phyloP scores from a whole-genome alignment of 2,113 vertebrate species.

The Penelope pileata region DNA sequence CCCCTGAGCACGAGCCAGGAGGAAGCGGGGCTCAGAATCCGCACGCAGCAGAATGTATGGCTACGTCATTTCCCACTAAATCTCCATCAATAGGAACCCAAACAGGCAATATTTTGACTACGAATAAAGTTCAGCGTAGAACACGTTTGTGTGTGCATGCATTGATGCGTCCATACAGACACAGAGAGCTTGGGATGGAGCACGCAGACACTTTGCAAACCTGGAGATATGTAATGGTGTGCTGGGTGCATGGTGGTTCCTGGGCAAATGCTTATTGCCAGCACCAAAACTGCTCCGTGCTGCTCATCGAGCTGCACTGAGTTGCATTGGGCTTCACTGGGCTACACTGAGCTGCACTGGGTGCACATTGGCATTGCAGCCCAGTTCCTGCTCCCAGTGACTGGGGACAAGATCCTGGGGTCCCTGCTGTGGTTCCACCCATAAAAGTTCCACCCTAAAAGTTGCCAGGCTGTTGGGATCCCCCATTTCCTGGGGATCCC shows the following conservation, averaged over 20 bases:
- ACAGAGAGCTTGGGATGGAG: not conserved
- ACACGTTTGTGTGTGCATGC: accelerated
- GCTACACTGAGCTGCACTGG: not conserved
- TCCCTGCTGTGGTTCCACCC: not conserved
- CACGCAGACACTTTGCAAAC: accelerated
- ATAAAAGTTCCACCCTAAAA: no score
- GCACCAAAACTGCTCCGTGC: accelerated
- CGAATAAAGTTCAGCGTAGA: not conserved
- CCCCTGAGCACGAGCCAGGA: not conserved
- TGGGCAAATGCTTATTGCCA: accelerated
- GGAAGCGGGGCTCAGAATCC: not conserved
- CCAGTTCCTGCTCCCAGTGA: not conserved
- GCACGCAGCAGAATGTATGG: not conserved
- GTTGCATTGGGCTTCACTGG: not conserved
- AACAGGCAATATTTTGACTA: not conserved
- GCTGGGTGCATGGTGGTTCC: not conserved
- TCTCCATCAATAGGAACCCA: not conserved
- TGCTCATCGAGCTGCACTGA: not conserved
- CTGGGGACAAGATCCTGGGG: not conserved
- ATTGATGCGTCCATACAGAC: not conserved
- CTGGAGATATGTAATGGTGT: accelerated
- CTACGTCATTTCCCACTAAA: not conserved
- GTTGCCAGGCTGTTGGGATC: not conserved
- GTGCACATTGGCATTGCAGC: not conserved
- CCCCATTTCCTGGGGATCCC: not conserved